Evolutionary conservation across 2,888 invertebrate genomes (phyloP), one percentile per base, ranked within the genome.

Genomic region (Stenoptilia bipunctidactyla): DNA sequence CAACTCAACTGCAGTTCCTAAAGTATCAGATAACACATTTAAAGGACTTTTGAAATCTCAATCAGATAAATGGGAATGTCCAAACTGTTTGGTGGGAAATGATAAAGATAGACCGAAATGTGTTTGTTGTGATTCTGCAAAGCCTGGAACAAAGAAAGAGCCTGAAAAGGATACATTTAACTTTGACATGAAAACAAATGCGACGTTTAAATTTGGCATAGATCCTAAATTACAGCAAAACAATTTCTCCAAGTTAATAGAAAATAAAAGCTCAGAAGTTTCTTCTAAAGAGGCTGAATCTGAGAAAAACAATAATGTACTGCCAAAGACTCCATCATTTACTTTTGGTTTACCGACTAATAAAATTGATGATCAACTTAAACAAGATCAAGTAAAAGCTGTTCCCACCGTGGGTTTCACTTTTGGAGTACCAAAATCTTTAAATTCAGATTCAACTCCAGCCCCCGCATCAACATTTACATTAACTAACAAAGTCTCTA

Each of bases 161-260:
- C 34, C 46, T 2, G 50, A 51, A 20, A 52, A 51, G 12, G 55
- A 53, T 30, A 47, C 51, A 15, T 76, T 73, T 45, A 70, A 70
- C 38, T 77, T 77, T 44, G 61, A 60, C 1, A 45, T 47, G n/a
- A 48, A 46, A 27, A 10, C 53, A 34, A 60, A 57, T 39, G 52
- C 40, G 15, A 45, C 59, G 14, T 77, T 77, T 46, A 76, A 76
- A 54, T 79, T 77, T 51, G 76, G 80, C 1, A 70, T 73, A 42
- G 61, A 72, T 49, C 60, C 60, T 1, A 59, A 61, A 43, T 45
- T 45, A 2, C 58, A 67, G 47, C 57, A 59, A 45, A 45, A 46
- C 30, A 55, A 46, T 9, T 45, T 53, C 13, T 40, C 49, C n/a
- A 56, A 56, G 36, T 46, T 45, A 13, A 27, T 46, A 1, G 59